Percentiles rank a stretch among this genome's conserved stretches.
phyloP scores from a whole-genome alignment of 2,113 vertebrate genomes.

The Micromys minutus region DNA sequence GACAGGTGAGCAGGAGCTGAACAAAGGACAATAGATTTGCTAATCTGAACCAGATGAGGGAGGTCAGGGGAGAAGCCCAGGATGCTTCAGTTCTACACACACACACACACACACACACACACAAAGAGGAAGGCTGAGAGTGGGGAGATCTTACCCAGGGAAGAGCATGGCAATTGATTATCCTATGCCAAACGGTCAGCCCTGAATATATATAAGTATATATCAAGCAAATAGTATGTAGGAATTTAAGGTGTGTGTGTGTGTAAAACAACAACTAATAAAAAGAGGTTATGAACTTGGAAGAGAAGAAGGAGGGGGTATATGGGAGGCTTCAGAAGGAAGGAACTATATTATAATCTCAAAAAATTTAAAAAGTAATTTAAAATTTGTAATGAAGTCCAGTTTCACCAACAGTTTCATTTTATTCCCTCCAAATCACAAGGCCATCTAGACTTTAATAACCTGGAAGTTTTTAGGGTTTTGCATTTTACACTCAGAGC shows the following conservation, averaged over 20 bases:
- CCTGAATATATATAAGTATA: background rate
- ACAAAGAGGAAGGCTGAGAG: background rate
- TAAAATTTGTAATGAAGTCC: background rate
- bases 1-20: background rate
- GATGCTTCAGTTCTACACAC: background rate
- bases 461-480: background rate
- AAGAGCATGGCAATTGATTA: background rate
- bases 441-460: background rate
- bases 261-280: background rate
- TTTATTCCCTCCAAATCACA: background rate
- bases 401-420: background rate
- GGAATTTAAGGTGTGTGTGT: background rate
- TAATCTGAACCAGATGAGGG: background rate
- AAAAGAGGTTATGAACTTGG: background rate
- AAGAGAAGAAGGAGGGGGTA: background rate
- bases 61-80: background rate
- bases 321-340: background rate
- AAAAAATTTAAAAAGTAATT: background rate
- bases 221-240: background rate
- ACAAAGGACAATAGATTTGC: background rate
- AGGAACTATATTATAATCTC: background rate
- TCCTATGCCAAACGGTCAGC: background rate
- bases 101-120: background rate
- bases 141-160: background rate
- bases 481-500: background rate